These are phyloP conservation scores for Chloroceryle aenea DNA, from an alignment of 2,113 vertebrate genomes.

Conservation along the genomic window DNA sequence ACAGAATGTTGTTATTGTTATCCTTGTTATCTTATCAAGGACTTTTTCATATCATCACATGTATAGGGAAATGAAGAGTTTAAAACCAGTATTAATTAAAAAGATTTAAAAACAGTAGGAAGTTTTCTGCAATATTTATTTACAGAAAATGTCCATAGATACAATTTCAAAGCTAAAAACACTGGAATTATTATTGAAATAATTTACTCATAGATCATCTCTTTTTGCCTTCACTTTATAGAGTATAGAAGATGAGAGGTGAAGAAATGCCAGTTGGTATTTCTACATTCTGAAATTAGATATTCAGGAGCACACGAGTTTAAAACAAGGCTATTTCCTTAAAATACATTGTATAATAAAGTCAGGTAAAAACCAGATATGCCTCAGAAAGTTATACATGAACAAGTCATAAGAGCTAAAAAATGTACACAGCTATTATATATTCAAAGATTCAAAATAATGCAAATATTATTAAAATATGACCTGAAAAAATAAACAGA, in stretches of 20 bases:
- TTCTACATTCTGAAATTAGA: not conserved
- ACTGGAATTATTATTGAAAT: not conserved
- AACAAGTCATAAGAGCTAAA: not conserved
- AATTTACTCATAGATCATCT: not conserved
- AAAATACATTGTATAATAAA: not conserved
- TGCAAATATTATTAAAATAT: not conserved
- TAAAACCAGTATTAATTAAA: not conserved
- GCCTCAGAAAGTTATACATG: not conserved
- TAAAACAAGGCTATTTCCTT: not conserved
- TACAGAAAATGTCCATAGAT: fast-evolving
- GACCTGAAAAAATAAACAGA: not conserved
- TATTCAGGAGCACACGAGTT: not conserved
- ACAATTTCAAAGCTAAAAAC: not conserved
- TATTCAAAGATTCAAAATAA: not conserved
- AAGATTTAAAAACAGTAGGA: not conserved
- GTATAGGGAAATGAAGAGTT: not conserved
- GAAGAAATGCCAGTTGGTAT: not conserved
- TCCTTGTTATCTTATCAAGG: too few relatives aligned
- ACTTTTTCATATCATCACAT: not conserved
- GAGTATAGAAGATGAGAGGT: not conserved
- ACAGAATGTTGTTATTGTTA: too few relatives aligned
- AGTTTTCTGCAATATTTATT: not conserved
- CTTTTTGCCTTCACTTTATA: not conserved
- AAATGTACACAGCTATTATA: not conserved
- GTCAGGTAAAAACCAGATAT: not conserved